Percentiles rank a stretch among this genome's conserved stretches.
These are phyloP conservation scores for Pyrrhura leucotis DNA, from an alignment of 2,797 vertebrate genomes.

Conservation along the genomic window DNA sequence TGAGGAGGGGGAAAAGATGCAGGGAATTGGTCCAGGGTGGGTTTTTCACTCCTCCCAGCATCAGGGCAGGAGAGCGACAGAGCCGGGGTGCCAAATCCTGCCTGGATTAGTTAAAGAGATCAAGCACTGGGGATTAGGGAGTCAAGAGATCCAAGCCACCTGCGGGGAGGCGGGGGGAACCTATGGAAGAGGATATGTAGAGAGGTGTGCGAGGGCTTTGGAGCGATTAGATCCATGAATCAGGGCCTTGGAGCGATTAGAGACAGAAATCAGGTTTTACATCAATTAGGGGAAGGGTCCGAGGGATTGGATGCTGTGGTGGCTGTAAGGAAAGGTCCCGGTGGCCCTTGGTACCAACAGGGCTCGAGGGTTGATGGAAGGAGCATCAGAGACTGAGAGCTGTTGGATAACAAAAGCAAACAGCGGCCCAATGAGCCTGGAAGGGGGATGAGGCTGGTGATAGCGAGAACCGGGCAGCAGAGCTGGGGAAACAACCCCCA, in stretches of 20 bases:
- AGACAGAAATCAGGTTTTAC: constrained; percentile 56
- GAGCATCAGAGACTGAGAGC: background rate
- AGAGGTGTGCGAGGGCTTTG: constrained; percentile 44
- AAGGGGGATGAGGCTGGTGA: background rate
- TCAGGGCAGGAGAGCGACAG: background rate
- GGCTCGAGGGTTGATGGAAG: background rate
- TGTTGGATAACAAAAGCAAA: constrained; percentile 49
- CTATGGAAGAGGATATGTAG: background rate
- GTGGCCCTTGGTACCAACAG: background rate
- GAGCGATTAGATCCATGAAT: constrained; percentile 34
- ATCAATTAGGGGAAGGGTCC: constrained; percentile 50
- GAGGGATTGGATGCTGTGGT: background rate
- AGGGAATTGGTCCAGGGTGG: rapidly evolving
- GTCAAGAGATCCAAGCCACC: constrained; percentile 5
- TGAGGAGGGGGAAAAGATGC: rapidly evolving
- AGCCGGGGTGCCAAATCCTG: background rate
- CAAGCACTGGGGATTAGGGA: constrained; percentile 8
- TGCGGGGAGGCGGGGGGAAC: background rate
- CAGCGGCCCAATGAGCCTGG: constrained; percentile 24
- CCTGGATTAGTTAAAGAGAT: constrained; percentile 27
- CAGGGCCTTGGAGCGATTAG: constrained; percentile 18
- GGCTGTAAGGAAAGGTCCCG: background rate
- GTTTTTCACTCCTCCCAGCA: background rate
- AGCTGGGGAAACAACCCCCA: background rate
- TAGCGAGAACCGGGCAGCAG: background rate